These are phyloP conservation scores for Microctenopoma steveboyesi DNA, from an alignment of 2,797 vertebrate species.

Conservation along the genomic window DNA sequence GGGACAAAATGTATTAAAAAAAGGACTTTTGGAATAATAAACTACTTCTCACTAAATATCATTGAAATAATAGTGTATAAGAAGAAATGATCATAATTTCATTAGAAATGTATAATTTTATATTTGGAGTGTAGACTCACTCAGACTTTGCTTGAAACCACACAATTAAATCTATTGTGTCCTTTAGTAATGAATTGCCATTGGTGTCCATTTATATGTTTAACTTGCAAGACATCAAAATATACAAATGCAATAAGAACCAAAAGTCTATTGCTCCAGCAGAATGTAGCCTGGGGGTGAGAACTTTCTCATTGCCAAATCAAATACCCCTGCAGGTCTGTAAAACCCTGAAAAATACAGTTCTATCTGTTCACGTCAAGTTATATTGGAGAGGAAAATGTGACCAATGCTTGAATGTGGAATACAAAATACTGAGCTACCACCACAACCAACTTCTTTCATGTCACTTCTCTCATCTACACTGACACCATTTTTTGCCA, in stretches of 20 bases:
- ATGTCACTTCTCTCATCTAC: slow-evolving; percentile 45
- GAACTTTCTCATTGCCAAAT: slow-evolving; percentile 69
- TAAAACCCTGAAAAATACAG: slow-evolving; percentile 59
- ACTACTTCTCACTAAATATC: slow-evolving; percentile 1
- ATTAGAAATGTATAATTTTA: neutral
- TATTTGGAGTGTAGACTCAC: neutral
- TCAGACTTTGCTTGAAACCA: neutral
- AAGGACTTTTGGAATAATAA: slow-evolving; percentile 19
- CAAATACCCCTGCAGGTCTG: slow-evolving; percentile 70
- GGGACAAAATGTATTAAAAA: slow-evolving; percentile 46
- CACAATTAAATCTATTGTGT: neutral
- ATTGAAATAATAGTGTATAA: slow-evolving; percentile 4
- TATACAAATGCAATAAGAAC: slow-evolving; percentile 59
- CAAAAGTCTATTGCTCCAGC: slow-evolving; percentile 65
- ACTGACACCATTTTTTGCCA: slow-evolving; percentile 50
- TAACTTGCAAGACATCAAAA: slow-evolving; percentile 59
- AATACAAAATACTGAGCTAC: slow-evolving; percentile 34
- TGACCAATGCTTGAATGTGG: slow-evolving; percentile 52
- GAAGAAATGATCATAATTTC: neutral
- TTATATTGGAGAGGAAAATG: slow-evolving; percentile 59
- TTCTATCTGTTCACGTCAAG: slow-evolving; percentile 71
- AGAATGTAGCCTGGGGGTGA: slow-evolving; percentile 57
- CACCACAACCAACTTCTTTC: slow-evolving; percentile 48
- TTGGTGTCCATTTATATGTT: slow-evolving; percentile 37
- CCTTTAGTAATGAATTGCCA: slow-evolving; percentile 42